Evolutionary conservation across 2,797 vertebrate genomes (phyloP).

Genomic region (Chelon auratus): DNA sequence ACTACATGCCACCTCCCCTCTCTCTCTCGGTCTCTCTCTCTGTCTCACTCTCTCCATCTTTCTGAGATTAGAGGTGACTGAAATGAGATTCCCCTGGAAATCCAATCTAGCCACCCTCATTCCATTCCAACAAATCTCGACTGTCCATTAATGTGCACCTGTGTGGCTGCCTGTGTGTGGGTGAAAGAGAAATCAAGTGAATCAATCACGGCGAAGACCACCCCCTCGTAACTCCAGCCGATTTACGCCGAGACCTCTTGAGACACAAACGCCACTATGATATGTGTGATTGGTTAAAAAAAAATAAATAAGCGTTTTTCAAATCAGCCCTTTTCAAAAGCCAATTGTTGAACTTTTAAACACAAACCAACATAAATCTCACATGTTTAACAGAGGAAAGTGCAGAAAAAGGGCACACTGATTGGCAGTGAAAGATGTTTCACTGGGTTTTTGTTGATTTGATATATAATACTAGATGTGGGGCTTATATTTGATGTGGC

Average conservation of each 20-base stretch:
- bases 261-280: not conserved
- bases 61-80: constrained; percentile 57
- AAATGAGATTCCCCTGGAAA: constrained; percentile 68
- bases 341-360: not conserved
- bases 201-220: constrained; percentile 3
- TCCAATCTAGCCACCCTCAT: constrained; percentile 58
- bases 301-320: not conserved
- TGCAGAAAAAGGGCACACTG: not conserved
- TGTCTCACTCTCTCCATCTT: not conserved
- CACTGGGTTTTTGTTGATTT: not conserved
- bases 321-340: too few relatives aligned
- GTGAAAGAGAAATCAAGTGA: constrained; percentile 30
- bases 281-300: not conserved
- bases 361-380: not conserved
- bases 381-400: not conserved
- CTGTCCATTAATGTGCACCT: constrained; percentile 62
- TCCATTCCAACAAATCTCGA: constrained; percentile 52
- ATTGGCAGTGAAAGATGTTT: not conserved
- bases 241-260: not conserved
- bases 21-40: not conserved
- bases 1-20: too few relatives aligned
- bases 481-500: too few relatives aligned
- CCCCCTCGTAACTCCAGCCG: not conserved
- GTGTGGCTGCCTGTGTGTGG: constrained; percentile 17
- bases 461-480: not conserved